Evolutionary conservation across 2,797 vertebrate genomes (phyloP).

Genomic region (Dipus sagitta): DNA sequence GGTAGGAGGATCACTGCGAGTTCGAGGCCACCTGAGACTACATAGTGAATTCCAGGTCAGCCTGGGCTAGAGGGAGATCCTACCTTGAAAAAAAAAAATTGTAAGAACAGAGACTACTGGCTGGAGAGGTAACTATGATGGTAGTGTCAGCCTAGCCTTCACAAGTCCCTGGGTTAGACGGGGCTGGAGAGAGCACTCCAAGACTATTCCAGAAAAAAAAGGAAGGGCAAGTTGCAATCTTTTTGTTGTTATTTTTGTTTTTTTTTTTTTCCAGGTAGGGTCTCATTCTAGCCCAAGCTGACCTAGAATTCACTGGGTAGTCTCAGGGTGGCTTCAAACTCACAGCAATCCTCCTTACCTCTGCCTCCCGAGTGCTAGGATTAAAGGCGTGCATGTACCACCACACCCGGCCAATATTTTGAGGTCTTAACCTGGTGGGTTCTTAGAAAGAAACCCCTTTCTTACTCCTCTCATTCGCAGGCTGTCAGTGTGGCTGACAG

Average conservation of each 20-base stretch:
- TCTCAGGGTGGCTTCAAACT: no score
- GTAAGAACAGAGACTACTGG: not conserved
- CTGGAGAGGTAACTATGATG: not conserved
- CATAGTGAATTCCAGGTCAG: no score
- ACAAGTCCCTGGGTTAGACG: not conserved
- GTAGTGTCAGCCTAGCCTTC: not conserved
- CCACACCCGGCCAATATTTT: not conserved
- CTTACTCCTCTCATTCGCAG: not conserved
- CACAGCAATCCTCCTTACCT: no score
- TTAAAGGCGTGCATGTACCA: no score
- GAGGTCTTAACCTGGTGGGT: not conserved
- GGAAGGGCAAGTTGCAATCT: not conserved
- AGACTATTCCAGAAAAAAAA: not conserved
- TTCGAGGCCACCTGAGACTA: no score
- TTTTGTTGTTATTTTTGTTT: not conserved
- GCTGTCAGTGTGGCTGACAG: not conserved
- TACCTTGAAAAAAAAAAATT: not conserved
- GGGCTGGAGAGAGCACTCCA: not conserved
- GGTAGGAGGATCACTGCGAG: no score
- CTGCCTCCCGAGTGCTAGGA: no score
- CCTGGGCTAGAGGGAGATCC: no score
- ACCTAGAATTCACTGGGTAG: no score
- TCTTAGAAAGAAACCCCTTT: conserved; percentile 52
- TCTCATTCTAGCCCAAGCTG: no score
- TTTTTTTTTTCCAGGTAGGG: no score